A percentile compares a stretch with the other conserved stretches of the same genome.
phyloP scores from a whole-genome alignment of 1,140 invertebrate species.

The Drosophila ficusphila region DNA sequence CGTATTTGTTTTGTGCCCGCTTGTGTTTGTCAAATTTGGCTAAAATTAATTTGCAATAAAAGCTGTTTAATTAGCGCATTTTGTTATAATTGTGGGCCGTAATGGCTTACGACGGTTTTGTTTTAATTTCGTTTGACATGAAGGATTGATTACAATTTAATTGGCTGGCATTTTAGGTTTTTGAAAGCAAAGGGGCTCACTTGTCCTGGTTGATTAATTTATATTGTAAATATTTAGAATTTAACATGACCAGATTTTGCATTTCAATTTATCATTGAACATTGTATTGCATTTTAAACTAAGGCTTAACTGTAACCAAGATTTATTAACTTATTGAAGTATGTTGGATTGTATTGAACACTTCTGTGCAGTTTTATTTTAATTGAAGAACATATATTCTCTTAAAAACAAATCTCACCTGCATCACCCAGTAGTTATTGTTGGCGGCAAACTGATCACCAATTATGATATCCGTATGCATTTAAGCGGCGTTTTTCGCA shows the following conservation, averaged over 20 bases:
- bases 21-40: conserved; percentile 44
- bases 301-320: no score
- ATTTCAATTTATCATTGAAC: no score
- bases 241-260: no score
- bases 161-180: neutral
- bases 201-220: neutral
- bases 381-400: no score
- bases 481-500: conserved; percentile 77
- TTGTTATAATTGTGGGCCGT: conserved; percentile 60
- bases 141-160: conserved; percentile 12
- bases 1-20: neutral
- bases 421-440: conserved; percentile 84
- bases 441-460: conserved; percentile 83
- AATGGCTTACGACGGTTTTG: conserved; percentile 36
- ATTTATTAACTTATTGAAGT: no score
- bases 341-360: no score
- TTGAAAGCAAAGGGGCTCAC: neutral
- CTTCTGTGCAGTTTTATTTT: no score
- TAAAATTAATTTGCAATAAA: conserved; percentile 55
- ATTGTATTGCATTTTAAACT: no score
- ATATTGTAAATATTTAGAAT: neutral
- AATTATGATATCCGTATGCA: conserved; percentile 84
- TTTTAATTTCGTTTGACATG: neutral
- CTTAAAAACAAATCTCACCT: conserved; percentile 60
- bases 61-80: conserved; percentile 64